Evolutionary conservation across 2,797 vertebrate genomes (phyloP).

Genomic region (Austrolebias charrua): DNA sequence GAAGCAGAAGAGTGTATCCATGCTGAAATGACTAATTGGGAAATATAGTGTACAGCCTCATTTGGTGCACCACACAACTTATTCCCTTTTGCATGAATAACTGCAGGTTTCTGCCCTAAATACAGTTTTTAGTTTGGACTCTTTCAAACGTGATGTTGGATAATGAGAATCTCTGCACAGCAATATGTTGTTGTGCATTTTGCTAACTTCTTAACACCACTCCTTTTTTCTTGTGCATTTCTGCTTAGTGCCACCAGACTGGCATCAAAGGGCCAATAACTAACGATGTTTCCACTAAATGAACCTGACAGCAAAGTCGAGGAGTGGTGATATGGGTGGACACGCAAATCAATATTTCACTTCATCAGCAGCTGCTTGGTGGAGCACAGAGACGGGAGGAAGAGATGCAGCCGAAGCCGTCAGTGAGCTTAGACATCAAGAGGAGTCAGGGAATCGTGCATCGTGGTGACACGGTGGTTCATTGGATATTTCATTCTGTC

Average conservation of each 20-base stretch:
- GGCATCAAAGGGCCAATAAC: constrained; percentile 61
- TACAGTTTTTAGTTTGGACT: constrained; percentile 20
- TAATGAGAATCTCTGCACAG: constrained; percentile 34
- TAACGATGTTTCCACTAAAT: constrained; percentile 69
- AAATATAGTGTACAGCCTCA: constrained; percentile 67
- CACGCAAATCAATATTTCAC: constrained; percentile 83
- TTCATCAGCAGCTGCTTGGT: constrained; percentile 68
- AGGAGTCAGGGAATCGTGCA: constrained; percentile 29
- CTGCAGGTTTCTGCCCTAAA: constrained; percentile 57
- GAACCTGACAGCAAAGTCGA: constrained; percentile 74
- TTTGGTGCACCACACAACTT: constrained; percentile 55
- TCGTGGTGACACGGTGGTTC: constrained; percentile 4
- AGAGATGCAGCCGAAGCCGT: constrained; percentile 35
- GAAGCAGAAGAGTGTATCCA: constrained; percentile 74
- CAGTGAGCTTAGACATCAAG: constrained; percentile 51
- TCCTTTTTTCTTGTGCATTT: constrained; percentile 24
- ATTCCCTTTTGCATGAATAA: constrained; percentile 66
- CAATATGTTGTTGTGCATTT: constrained; percentile 27
- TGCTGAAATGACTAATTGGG: constrained; percentile 75
- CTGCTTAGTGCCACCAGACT: constrained; percentile 54
- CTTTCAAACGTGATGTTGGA: constrained; percentile 18
- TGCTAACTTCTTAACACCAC: constrained; percentile 6
- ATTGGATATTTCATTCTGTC: too few species aligned
- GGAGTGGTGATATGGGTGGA: constrained; percentile 75
- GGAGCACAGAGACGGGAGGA: constrained; percentile 49